Conservation (phyloP, 2,888 invertebrate species). For the Hoplodrina ambigua region DNA sequence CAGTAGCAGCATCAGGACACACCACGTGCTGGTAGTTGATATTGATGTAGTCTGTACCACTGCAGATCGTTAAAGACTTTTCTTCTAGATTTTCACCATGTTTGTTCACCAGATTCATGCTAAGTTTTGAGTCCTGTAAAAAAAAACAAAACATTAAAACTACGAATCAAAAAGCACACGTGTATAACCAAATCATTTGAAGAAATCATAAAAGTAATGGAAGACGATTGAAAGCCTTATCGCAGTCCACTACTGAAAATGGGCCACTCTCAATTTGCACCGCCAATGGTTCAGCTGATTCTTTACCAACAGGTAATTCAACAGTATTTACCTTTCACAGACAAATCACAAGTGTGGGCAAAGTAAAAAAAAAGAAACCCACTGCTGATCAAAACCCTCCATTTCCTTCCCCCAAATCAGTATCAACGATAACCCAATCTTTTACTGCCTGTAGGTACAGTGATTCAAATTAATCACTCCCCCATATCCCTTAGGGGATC, state of each 20-base stretch:
- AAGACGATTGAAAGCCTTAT: neutral
- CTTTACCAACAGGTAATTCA: no score
- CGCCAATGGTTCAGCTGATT: no score
- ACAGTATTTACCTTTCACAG: no score
- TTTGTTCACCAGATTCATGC: slow-evolving; percentile 94
- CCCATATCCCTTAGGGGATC: neutral
- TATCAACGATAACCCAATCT: neutral
- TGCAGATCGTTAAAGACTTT: slow-evolving; percentile 98
- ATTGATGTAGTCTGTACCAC: slow-evolving; percentile 99
- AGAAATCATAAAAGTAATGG: neutral
- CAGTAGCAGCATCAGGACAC: slow-evolving; percentile 97
- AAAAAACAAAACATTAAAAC: neutral
- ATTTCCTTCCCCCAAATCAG: neutral
- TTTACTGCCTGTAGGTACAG: neutral
- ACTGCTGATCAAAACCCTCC: neutral
- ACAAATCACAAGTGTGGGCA: no score
- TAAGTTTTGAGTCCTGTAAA: slow-evolving; percentile 95
- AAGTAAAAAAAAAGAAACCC: no score
- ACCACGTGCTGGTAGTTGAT: slow-evolving; percentile 99
- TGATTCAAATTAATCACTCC: slow-evolving; percentile 18
- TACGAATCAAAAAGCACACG: neutral
- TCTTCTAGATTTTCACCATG: slow-evolving; percentile 96
- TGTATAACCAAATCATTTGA: no score
- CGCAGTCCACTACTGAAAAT: neutral
- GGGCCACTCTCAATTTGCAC: no score